A percentile compares a stretch with the other conserved stretches of the same genome.
These are phyloP conservation scores for Oxyruncus cristatus DNA, from an alignment of 2,113 vertebrate species.

Conservation along the genomic window DNA sequence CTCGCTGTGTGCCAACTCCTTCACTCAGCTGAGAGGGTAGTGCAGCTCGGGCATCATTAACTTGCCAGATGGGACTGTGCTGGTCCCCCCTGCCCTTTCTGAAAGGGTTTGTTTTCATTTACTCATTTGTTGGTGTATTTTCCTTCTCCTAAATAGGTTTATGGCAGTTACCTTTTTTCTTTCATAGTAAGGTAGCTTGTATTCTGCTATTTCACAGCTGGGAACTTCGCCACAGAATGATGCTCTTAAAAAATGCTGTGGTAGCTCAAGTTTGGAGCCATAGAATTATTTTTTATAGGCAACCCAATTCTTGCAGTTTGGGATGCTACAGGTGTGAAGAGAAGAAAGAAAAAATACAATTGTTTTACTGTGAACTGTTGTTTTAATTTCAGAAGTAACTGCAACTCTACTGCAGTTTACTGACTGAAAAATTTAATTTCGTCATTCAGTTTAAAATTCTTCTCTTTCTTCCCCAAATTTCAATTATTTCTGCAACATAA, in stretches of 20 bases:
- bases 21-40: background rate
- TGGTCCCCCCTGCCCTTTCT: background rate
- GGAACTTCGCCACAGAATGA: background rate
- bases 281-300: background rate
- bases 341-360: background rate
- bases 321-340: background rate
- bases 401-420: accelerated
- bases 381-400: background rate
- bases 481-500: background rate
- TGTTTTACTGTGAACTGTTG: background rate
- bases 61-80: background rate
- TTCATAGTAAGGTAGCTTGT: background rate
- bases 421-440: background rate
- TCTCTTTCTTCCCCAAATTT: background rate
- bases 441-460: background rate
- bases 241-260: background rate
- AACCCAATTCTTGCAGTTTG: background rate
- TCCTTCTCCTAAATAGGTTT: background rate
- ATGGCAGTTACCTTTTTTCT: background rate
- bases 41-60: background rate
- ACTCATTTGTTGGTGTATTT: background rate
- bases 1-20: background rate
- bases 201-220: background rate
- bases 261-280: background rate
- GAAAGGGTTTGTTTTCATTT: background rate